Evolutionary conservation across 2,113 vertebrate species (phyloP), one percentile per base, ranked within the genome.

Genomic region (Ictidomys tridecemlineatus): DNA sequence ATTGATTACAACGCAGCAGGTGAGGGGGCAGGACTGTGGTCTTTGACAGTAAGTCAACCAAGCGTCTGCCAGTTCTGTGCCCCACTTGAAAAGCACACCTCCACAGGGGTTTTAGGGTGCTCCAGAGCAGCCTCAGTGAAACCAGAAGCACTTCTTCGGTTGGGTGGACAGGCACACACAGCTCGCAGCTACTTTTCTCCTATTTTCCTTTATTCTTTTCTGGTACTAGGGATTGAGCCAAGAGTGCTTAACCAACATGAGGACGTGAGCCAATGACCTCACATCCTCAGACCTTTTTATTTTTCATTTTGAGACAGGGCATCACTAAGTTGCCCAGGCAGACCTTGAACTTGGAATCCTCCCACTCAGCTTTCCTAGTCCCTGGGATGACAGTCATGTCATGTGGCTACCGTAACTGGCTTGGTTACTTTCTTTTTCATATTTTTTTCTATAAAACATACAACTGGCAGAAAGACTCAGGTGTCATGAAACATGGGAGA

Each of bases 1-100:
- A 85, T 86, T 16, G 97, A 98, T 9, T 99, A 99, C 76, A 76
- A 97, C 6, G 34, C 96, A 0, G 98, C 99, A 96, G 99, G 99
- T 99, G 90, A 98, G 98, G 61, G 11, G 8, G 24, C 61, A 63
- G 61, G 61, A 63, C 28, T 32, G 0, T 63, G 32, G 30, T 7
- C 14, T 32, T 20, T 45, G 56, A 42, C 45, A 0, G 37, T 24
- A 11, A 51, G 10, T 45, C 65, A 32, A 1, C 17, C 6, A 10
- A 45, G 73, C 10, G 67, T 30, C 87, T 39, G 13, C 18, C 2
- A 5, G 14, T 24, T 39, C 34, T n/a, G 0, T 24, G 16, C n/a
- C 42, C 17, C 1, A 13, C 45, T 45, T 45, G 45, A 45, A 45
- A 45, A 45, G 8, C 45, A 45, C 45, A 45, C 45, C 45, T 56